Conservation (phyloP, 2,797 vertebrate species). For the Florisuga fusca region DNA sequence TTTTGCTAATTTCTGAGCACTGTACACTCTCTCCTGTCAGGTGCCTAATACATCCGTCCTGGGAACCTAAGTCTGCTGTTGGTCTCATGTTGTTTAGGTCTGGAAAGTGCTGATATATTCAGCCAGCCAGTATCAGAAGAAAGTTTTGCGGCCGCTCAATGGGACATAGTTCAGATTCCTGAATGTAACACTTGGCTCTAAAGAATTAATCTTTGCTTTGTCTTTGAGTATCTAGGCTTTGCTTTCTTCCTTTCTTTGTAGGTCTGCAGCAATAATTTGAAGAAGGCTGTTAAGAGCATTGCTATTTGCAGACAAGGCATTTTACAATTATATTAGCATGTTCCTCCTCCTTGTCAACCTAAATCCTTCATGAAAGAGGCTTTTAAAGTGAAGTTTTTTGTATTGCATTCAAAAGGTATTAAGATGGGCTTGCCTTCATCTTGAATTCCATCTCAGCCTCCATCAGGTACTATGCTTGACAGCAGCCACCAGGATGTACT, state of each 20-base stretch:
- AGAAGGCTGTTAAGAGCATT: not conserved
- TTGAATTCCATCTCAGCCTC: not conserved
- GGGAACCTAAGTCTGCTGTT: not conserved
- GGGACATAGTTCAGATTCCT: slow-evolving; percentile 8
- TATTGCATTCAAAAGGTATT: not conserved
- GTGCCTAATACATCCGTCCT: not conserved
- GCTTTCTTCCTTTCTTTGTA: not conserved
- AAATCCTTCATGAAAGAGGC: not conserved
- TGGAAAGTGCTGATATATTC: not conserved
- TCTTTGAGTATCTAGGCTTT: not conserved
- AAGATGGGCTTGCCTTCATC: not conserved
- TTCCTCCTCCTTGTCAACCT: not conserved
- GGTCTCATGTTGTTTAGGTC: not conserved
- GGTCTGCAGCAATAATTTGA: not conserved
- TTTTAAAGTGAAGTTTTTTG: not conserved
- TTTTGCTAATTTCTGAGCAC: slow-evolving; percentile 6
- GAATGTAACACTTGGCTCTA: not conserved
- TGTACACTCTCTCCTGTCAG: not conserved
- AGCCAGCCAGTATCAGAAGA: not conserved
- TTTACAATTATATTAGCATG: not conserved
- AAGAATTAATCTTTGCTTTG: slow-evolving; percentile 39
- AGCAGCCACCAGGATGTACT: not conserved
- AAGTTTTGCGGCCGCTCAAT: not conserved
- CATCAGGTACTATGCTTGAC: not conserved
- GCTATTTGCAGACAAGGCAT: not conserved